Percentiles rank a stretch among this genome's conserved stretches.
phyloP scores from a whole-genome alignment of 2,888 invertebrate genomes.

The Campoletis raptor region DNA sequence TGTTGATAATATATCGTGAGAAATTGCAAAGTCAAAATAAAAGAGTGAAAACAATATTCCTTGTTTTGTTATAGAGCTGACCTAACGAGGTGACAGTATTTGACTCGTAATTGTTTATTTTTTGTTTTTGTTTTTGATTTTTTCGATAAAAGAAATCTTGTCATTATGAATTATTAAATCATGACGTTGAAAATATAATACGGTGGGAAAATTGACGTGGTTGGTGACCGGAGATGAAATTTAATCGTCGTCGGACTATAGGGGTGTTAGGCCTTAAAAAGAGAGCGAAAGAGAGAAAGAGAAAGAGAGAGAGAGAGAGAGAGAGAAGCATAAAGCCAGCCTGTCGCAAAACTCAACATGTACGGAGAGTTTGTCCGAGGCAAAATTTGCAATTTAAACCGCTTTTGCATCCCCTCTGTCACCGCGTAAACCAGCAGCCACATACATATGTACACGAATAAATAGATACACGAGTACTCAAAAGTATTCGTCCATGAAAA shows the following conservation, averaged over 20 bases:
- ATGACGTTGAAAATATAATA: slow-evolving; percentile 45
- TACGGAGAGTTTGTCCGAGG: slow-evolving; percentile 75
- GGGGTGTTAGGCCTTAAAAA: slow-evolving; percentile 55
- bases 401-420: slow-evolving; percentile 63
- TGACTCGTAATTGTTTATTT: not conserved
- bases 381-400: slow-evolving; percentile 83
- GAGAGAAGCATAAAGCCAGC: slow-evolving; percentile 40
- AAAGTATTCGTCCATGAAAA: not conserved
- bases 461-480: slow-evolving; percentile 2
- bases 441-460: slow-evolving; percentile 65
- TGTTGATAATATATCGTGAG: not conserved
- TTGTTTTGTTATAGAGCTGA: not conserved
- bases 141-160: slow-evolving; percentile 3
- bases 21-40: not conserved
- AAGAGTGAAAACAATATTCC: not conserved
- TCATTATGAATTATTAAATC: slow-evolving; percentile 25
- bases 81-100: slow-evolving; percentile 1
- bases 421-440: slow-evolving; percentile 58
- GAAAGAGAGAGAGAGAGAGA: slow-evolving; percentile 16
- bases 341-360: slow-evolving; percentile 61
- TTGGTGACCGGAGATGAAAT: slow-evolving; percentile 75
- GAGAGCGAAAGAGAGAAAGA: slow-evolving; percentile 11
- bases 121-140: too few species aligned
- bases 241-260: slow-evolving; percentile 80
- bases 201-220: slow-evolving; percentile 57